phyloP scores from a whole-genome alignment of 1,140 invertebrate species.

The Xylocopa sonorina region DNA sequence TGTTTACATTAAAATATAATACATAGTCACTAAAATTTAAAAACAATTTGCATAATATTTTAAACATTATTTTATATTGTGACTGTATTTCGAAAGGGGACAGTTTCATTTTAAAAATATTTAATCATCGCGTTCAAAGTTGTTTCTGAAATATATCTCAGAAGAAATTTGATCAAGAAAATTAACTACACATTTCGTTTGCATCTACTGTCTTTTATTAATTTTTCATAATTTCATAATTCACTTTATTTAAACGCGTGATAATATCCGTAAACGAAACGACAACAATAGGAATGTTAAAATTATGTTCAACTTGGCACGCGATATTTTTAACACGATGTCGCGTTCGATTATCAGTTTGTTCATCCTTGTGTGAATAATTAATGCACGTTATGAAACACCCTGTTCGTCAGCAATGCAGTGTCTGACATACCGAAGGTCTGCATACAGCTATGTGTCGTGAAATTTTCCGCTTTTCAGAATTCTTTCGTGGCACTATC shows the following conservation, averaged over 20 bases:
- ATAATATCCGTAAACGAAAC: background rate
- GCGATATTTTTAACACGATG: background rate
- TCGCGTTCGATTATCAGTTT: conserved; percentile 10
- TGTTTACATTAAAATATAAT: too few relatives aligned
- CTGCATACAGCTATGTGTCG: conserved; percentile 39
- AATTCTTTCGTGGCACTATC: background rate
- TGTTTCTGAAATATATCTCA: background rate
- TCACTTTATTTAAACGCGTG: background rate
- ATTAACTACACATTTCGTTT: background rate
- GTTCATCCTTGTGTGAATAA: conserved; percentile 27
- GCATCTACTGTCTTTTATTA: background rate
- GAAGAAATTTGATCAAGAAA: background rate
- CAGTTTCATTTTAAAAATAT: background rate
- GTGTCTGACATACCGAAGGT: conserved; percentile 31
- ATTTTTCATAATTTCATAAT: too few relatives aligned
- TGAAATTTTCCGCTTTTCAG: background rate
- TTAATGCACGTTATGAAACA: conserved; percentile 53
- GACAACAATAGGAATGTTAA: background rate
- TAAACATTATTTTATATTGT: too few relatives aligned
- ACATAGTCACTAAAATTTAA: too few relatives aligned
- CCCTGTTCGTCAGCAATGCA: conserved; percentile 22
- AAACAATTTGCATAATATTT: too few relatives aligned
- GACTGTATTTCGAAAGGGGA: too few relatives aligned
- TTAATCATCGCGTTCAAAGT: background rate
- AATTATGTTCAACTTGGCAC: background rate